A percentile compares a stretch with the other conserved stretches of the same genome.
Conservation (phyloP, 2,888 invertebrate genomes). For the Pristionchus mayeri region DNA sequence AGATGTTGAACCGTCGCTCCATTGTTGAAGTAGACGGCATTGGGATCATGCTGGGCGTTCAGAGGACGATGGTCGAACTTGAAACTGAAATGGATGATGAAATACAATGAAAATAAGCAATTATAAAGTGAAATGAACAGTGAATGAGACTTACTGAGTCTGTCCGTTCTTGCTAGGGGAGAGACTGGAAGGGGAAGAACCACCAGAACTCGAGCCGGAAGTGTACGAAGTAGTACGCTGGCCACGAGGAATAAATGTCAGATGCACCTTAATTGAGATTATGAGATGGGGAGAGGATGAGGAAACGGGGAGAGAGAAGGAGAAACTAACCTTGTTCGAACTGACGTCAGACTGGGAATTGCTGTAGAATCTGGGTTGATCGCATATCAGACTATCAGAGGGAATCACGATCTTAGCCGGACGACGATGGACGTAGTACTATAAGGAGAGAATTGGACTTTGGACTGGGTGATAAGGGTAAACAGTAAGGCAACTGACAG, state of each 20-base stretch:
- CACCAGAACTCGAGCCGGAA: constrained; percentile 13
- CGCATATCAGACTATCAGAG: not conserved
- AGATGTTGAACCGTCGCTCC: not conserved
- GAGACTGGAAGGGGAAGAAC: constrained; percentile 26
- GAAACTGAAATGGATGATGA: not conserved
- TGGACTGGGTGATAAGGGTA: too few relatives aligned
- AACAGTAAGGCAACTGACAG: too few relatives aligned
- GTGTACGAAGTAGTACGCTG: constrained; percentile 19
- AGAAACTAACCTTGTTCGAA: not conserved
- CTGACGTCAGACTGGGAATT: not conserved
- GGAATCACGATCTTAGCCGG: too few relatives aligned
- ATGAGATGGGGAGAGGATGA: not conserved
- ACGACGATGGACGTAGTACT: not conserved
- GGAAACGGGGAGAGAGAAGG: not conserved
- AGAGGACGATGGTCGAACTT: too few relatives aligned
- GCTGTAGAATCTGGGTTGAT: not conserved
- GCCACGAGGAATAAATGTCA: constrained; percentile 27
- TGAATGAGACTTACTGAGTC: too few relatives aligned
- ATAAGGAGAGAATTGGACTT: not conserved
- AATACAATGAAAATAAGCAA: not conserved
- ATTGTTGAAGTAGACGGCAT: too few relatives aligned
- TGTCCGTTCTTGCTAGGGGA: too few relatives aligned
- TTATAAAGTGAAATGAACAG: not conserved
- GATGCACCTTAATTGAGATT: not conserved
- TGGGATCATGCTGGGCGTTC: not conserved